Evolutionary conservation across 2,888 invertebrate genomes (phyloP), one percentile per base, ranked within the genome.

Genomic region (Plebejus anna): DNA sequence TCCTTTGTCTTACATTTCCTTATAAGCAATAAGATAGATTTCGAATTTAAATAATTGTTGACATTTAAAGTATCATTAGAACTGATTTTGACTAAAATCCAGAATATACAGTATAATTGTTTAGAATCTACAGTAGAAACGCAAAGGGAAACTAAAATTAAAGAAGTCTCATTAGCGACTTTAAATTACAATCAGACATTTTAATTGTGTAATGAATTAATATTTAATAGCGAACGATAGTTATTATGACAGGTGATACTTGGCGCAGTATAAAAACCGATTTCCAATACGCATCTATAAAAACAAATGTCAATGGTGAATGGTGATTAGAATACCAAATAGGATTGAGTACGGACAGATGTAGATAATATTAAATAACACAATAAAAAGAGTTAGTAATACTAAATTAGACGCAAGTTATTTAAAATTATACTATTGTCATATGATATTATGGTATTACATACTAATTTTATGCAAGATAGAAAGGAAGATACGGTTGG

Each of bases 291-390:
- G 38, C 22, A 72, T 42, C 72, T 72, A 72, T 72, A 72, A 72
- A 72, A 22, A 72, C 42, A 13, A 42, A 72, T 22, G 71, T 42
- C 42, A 72, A n/a, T 72, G 42, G 71, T 22, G 42, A 72, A n/a
- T 72, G 42, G 71, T 22, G 71, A 72, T 72, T 42, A 72, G 72
- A 72, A 72, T 72, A 47, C 72, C 72, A 72, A 72, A 72, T 42
- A 42, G 42, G 71, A 0, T 66, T 32, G 11, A 42, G 72, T 7
- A 11, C 3, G 72, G 72, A 72, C 72, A 72, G 72, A 72, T 72
- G 72, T 72, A n/a, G n/a, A 42, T n/a, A 72, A 72, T 72, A n/a
- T 72, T 71, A 42, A 71, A 71, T 71, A 66, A 66, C 32, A 36
- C 16, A 66, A 16, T 32, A 11, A 66, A 66, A 32, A 11, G 11